Conservation (phyloP, 2,888 invertebrate genomes). For the Polietes domitor region DNA sequence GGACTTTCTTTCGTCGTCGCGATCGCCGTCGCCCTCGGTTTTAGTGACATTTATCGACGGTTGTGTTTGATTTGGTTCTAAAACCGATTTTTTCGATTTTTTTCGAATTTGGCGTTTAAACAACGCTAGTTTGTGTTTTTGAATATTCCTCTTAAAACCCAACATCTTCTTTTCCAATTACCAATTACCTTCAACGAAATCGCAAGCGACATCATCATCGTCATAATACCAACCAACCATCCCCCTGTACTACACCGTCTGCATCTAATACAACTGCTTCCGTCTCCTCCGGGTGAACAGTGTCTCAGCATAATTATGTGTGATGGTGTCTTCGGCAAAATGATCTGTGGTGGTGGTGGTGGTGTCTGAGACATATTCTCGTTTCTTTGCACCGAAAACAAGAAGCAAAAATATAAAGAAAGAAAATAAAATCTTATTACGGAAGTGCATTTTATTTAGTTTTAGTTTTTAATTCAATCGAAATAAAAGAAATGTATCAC, state of each 20-base stretch:
- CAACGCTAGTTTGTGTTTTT: slow-evolving; percentile 35
- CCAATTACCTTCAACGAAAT: neutral
- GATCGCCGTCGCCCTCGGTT: neutral
- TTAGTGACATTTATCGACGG: slow-evolving; percentile 9
- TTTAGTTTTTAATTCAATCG: slow-evolving; percentile 22
- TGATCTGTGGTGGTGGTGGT: slow-evolving; percentile 55
- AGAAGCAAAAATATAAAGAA: neutral
- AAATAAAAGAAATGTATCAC: slow-evolving; percentile 59
- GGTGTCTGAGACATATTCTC: slow-evolving; percentile 41
- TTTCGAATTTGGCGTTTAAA: neutral
- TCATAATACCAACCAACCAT: slow-evolving; percentile 8
- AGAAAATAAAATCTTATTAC: slow-evolving; percentile 34
- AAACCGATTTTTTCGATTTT: too few species aligned
- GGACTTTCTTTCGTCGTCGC: neutral
- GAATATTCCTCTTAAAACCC: neutral
- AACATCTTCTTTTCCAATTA: neutral
- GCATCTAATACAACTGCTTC: slow-evolving; percentile 16
- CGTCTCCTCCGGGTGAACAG: slow-evolving; percentile 12
- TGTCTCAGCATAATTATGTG: neutral
- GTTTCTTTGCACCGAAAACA: slow-evolving; percentile 37
- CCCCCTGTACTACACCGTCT: neutral
- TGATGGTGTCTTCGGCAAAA: slow-evolving; percentile 23
- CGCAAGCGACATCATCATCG: neutral
- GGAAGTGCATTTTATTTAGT: slow-evolving; percentile 61
- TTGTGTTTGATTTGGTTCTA: slow-evolving; percentile 15